phyloP scores from a whole-genome alignment of 2,888 invertebrate genomes.

The Ctenicera cuprea region DNA sequence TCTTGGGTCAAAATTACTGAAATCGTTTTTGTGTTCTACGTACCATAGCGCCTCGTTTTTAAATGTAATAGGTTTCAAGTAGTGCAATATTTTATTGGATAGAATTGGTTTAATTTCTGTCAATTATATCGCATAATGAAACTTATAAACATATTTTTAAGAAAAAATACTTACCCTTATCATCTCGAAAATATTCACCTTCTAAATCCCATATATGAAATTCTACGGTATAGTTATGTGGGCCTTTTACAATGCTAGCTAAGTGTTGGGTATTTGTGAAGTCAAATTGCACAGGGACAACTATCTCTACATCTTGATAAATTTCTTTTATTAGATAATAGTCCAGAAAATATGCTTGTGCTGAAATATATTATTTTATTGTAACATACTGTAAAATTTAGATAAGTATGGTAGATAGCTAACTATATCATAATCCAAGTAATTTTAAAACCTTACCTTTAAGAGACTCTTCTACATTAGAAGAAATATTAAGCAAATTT shows the following conservation, averaged over 20 bases:
- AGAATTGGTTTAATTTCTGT: background rate
- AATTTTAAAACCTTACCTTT: conserved; percentile 62
- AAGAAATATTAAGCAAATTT: conserved; percentile 62
- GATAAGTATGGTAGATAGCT: no score
- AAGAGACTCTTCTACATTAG: conserved; percentile 65
- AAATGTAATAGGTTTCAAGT: conserved; percentile 49
- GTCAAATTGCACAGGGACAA: conserved; percentile 34
- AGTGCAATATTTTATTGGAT: background rate
- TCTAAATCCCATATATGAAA: conserved; percentile 50
- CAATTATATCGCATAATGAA: background rate
- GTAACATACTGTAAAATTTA: background rate
- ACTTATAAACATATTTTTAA: background rate
- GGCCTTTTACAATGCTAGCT: conserved; percentile 32
- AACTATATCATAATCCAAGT: no score
- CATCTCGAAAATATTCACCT: conserved; percentile 24
- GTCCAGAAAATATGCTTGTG: conserved; percentile 61
- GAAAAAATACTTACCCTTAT: conserved; percentile 12
- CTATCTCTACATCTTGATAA: conserved; percentile 25
- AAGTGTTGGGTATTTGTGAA: conserved; percentile 23
- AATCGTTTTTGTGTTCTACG: conserved; percentile 49
- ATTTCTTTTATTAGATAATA: conserved; percentile 61
- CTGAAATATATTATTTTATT: conserved; percentile 23
- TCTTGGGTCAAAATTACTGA: no score
- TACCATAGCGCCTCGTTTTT: conserved; percentile 53
- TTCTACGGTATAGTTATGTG: conserved; percentile 36